Percentiles rank a stretch among this genome's conserved stretches.
phyloP scores from a whole-genome alignment of 1,140 invertebrate genomes.

The Cydia splendana region DNA sequence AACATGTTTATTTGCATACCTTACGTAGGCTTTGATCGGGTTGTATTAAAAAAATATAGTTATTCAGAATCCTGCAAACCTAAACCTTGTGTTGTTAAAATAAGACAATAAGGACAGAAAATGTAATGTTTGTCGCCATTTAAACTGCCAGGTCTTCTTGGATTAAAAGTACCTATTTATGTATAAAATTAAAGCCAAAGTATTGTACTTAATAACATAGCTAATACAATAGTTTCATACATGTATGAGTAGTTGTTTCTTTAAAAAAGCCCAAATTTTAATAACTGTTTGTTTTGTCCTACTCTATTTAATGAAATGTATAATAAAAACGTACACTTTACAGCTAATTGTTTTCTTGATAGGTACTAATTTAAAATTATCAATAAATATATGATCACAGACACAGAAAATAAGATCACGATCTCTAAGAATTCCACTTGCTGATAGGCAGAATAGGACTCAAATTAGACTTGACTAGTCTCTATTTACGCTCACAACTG shows the following conservation, averaged over 20 bases:
- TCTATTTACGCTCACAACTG: too few relatives aligned
- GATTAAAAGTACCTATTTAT: neutral
- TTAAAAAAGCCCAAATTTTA: too few relatives aligned
- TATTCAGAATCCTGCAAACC: neutral
- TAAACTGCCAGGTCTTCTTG: neutral
- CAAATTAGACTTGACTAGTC: neutral
- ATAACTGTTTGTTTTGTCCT: too few relatives aligned
- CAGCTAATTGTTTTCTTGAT: too few relatives aligned
- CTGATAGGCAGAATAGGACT: neutral
- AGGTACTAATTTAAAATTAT: too few relatives aligned
- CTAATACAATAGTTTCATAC: neutral
- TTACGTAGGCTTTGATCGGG: too few relatives aligned
- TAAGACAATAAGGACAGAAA: slow-evolving; percentile 2
- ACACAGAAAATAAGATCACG: neutral
- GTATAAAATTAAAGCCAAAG: neutral
- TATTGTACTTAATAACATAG: neutral
- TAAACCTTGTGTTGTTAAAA: neutral
- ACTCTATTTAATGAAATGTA: too few relatives aligned
- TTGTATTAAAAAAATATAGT: slow-evolving; percentile 20
- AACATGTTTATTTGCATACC: too few relatives aligned
- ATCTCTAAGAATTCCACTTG: neutral
- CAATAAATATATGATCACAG: neutral
- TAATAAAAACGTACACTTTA: too few relatives aligned
- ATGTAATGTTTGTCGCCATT: neutral
- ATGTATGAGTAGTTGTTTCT: neutral